These are phyloP conservation scores for Trachymyrmex septentrionalis DNA, from an alignment of 1,140 invertebrate species.

Conservation along the genomic window DNA sequence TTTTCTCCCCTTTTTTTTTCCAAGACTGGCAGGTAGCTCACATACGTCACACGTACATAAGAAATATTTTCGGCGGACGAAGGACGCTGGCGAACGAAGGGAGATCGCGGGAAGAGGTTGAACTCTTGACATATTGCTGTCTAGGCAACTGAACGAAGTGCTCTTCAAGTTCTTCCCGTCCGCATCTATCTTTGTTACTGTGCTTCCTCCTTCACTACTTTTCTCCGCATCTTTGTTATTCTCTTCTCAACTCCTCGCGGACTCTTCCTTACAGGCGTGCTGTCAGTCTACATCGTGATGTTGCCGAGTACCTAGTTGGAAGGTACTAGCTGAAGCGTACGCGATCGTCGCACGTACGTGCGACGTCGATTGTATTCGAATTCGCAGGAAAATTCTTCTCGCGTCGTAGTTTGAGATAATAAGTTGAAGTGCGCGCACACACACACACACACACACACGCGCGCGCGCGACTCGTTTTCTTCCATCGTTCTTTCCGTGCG, in stretches of 20 bases:
- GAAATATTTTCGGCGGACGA: constrained; percentile 50
- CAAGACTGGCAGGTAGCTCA: constrained; percentile 50
- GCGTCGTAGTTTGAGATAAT: constrained; percentile 4
- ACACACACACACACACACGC: neutral
- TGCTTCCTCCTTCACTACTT: constrained; percentile 66
- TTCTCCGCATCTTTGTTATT: neutral
- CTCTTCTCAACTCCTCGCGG: constrained; percentile 48
- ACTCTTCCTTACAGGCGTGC: constrained; percentile 51
- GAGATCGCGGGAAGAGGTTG: constrained; percentile 66
- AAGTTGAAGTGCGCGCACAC: neutral
- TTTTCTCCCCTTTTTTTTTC: constrained; percentile 22
- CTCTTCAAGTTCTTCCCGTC: constrained; percentile 76
- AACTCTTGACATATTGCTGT: constrained; percentile 85
- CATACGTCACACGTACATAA: constrained; percentile 48
- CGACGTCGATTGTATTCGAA: neutral
- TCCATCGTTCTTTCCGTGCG: neutral
- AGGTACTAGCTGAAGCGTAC: neutral
- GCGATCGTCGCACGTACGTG: neutral
- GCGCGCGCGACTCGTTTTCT: neutral
- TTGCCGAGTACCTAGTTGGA: constrained; percentile 54
- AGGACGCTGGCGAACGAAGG: constrained; percentile 45
- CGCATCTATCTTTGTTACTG: constrained; percentile 71
- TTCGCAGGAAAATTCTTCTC: neutral
- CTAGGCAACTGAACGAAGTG: constrained; percentile 83
- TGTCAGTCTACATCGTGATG: constrained; percentile 73